These are phyloP conservation scores for Drosophila ficusphila DNA, from an alignment of 1,140 invertebrate genomes.

Conservation along the genomic window DNA sequence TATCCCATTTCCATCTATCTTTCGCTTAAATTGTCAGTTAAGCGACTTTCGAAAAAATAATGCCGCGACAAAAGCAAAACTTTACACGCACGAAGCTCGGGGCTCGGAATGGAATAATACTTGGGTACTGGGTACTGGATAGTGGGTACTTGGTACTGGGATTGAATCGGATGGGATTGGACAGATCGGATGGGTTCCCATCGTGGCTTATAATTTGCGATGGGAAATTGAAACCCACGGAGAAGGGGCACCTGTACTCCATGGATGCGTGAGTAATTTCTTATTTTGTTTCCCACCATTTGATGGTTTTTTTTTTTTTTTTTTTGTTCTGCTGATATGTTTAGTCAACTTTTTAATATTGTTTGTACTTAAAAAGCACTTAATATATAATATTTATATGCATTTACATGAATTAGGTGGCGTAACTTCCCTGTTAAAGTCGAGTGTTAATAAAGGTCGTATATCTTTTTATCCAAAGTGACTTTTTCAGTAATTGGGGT, in stretches of 20 bases:
- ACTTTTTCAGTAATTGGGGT: neutral
- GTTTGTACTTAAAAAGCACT: neutral
- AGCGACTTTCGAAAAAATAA: slow-evolving; percentile 61
- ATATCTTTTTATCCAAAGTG: no score
- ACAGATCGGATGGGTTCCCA: slow-evolving; percentile 20
- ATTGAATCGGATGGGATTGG: slow-evolving; percentile 13
- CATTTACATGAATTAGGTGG: no score
- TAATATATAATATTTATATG: no score
- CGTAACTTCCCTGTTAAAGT: no score
- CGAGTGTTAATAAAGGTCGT: no score
- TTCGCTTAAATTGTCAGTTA: slow-evolving; percentile 67
- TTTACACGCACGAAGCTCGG: slow-evolving; percentile 35
- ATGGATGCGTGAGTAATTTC: slow-evolving; percentile 2
- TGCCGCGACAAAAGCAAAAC: slow-evolving; percentile 40
- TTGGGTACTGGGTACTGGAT: neutral
- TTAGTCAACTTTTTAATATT: neutral
- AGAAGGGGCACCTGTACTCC: neutral
- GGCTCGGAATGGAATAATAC: neutral
- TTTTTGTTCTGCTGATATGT: neutral
- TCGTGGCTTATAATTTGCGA: slow-evolving; percentile 28
- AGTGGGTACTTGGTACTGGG: neutral
- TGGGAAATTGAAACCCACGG: slow-evolving; percentile 19
- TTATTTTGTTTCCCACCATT: neutral
- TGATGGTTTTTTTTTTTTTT: neutral
- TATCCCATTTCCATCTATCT: slow-evolving; percentile 38